Conservation (phyloP, 2,888 invertebrate species). For the Synergus itoensis region DNA sequence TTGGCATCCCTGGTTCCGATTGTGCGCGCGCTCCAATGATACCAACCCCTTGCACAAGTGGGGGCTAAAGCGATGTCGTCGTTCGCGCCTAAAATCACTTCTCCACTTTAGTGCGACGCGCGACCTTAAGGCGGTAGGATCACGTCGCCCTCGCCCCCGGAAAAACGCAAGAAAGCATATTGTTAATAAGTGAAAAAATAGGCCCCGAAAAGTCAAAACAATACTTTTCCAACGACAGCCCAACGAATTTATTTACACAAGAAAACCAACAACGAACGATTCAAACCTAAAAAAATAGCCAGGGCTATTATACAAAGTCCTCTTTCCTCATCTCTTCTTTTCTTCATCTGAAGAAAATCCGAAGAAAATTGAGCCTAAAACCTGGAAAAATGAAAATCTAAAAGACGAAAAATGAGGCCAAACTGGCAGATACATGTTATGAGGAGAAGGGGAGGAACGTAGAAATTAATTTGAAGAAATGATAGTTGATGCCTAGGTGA, state of each 20-base stretch:
- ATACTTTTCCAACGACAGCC: background rate
- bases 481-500: background rate
- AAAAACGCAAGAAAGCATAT: background rate
- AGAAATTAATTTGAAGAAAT: background rate
- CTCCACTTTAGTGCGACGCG: constrained; percentile 54
- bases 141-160: constrained; percentile 51
- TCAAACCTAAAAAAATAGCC: background rate
- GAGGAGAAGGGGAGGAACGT: background rate
- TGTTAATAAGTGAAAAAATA: constrained; percentile 22
- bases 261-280: background rate
- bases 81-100: constrained; percentile 54
- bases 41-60: constrained; percentile 9
- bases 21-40: constrained; percentile 14
- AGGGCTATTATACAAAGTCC: background rate
- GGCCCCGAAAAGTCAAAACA: background rate
- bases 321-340: background rate
- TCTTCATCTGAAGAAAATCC: background rate
- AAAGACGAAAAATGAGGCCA: constrained; percentile 1
- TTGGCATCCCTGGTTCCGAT: background rate
- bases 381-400: background rate
- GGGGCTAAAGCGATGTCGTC: background rate
- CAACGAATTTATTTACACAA: background rate
- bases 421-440: background rate
- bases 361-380: background rate
- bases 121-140: constrained; percentile 54